A percentile compares a stretch with the other conserved stretches of the same genome.
Evolutionary conservation across 2,888 invertebrate species (phyloP).

Genomic region (Troilus luridus): DNA sequence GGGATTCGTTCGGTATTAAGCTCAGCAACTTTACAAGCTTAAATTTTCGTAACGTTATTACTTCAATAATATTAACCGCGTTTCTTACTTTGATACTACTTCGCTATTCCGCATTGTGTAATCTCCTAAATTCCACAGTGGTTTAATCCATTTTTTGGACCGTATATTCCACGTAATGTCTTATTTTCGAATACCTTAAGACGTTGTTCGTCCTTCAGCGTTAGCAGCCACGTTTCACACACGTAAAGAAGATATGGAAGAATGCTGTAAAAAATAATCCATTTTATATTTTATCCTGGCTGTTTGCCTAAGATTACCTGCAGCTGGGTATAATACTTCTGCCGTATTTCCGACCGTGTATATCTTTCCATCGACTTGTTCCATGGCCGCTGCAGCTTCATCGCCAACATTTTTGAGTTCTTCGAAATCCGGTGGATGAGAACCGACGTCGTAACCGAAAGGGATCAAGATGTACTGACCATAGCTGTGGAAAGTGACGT

Average conservation of each 20-base stretch:
- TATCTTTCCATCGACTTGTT: constrained; percentile 73
- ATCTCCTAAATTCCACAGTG: no score
- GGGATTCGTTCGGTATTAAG: no score
- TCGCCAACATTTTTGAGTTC: constrained; percentile 81
- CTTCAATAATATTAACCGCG: no score
- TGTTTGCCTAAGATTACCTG: constrained; percentile 65
- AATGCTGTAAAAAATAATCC: neutral
- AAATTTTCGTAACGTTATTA: no score
- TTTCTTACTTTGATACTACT: no score
- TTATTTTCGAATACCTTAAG: no score
- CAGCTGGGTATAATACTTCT: constrained; percentile 78
- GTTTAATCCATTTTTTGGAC: no score
- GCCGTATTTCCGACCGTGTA: constrained; percentile 86
- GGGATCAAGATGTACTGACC: constrained; percentile 89
- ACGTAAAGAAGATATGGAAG: neutral
- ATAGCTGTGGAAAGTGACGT: constrained; percentile 86
- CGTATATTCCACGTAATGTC: no score
- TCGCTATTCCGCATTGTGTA: no score
- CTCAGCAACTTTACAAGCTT: no score
- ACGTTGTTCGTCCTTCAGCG: no score
- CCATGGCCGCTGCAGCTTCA: constrained; percentile 78
- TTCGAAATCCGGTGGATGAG: constrained; percentile 75
- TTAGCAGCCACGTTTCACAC: no score
- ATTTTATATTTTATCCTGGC: neutral
- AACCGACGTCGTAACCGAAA: constrained; percentile 79